Base-by-base conservation (phyloP, 2,888 invertebrate species). In the Hybos culiciformis region DNA sequence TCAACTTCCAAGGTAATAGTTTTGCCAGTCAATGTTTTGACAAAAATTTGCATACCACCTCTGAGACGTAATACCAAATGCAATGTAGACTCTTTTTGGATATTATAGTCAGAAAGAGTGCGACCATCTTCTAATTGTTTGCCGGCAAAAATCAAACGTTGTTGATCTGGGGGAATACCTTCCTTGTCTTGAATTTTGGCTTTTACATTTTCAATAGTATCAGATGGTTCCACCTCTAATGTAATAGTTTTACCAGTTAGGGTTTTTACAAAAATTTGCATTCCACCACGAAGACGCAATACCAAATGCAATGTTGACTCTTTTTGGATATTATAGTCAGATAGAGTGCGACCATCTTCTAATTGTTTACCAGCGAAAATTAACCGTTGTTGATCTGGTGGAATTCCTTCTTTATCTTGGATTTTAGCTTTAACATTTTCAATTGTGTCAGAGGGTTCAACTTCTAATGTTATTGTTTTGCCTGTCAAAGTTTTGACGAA, bases 401-500 rank as follows among this genome's bases (percentile, higher is more conserved):
- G n/a, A n/a, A n/a, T n/a, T n/a, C n/a, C n/a, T n/a, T n/a, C n/a
- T n/a, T n/a, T n/a, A n/a, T n/a, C n/a, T n/a, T n/a, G n/a, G n/a
- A n/a, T n/a, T n/a, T n/a, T n/a, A n/a, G n/a, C n/a, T n/a, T n/a
- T n/a, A n/a, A n/a, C n/a, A n/a, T n/a, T n/a, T n/a, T n/a, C n/a
- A n/a, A n/a, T n/a, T n/a, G n/a, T n/a, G n/a, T n/a, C n/a, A n/a
- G n/a, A n/a, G n/a, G n/a, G n/a, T n/a, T n/a, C n/a, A n/a, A n/a
- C n/a, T n/a, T 59, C 59, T 42, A 59, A 24, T 5, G 59, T 59
- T 39, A 59, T 59, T 47, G 59, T 60, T 36, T 60, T 60, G 19
- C 60, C 60, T 33, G 60, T 60, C 46, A 60, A 44, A 0, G 59
- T 59, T 39, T 59, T 59, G n/a, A n/a, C n/a, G n/a, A n/a, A n/a